These are phyloP conservation scores for Drosophila teissieri DNA, from an alignment of 1,140 invertebrate species.

Conservation along the genomic window DNA sequence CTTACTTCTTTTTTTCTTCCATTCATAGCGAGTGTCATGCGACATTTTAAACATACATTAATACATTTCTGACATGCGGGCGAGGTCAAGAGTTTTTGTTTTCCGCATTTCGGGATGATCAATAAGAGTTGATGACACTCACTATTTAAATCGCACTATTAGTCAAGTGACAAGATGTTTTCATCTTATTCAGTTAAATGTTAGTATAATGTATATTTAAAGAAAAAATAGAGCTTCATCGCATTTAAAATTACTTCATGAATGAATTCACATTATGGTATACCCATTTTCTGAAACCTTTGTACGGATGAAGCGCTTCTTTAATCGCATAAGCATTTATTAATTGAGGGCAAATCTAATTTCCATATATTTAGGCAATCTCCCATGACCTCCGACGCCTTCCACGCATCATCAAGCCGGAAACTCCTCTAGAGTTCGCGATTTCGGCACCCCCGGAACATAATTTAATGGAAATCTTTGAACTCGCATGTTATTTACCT, in stretches of 20 bases:
- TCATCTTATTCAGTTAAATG: not conserved
- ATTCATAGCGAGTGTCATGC: conserved; percentile 22
- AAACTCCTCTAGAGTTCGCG: conserved; percentile 1
- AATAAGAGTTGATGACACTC: not conserved
- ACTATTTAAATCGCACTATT: not conserved
- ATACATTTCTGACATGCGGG: conserved; percentile 37
- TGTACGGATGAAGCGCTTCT: not conserved
- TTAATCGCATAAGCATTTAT: conserved; percentile 19
- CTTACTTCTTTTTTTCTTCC: conserved; percentile 17
- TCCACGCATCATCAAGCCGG: not conserved
- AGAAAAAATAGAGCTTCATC: not conserved
- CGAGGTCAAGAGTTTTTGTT: not conserved
- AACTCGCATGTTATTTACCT: conserved; percentile 53
- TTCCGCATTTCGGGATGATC: not conserved
- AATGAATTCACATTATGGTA: not conserved
- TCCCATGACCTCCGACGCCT: not conserved
- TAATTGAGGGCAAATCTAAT: conserved; percentile 30
- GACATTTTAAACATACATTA: conserved; percentile 41
- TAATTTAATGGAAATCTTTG: conserved; percentile 52
- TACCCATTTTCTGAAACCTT: not conserved
- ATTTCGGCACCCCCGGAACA: conserved; percentile 11
- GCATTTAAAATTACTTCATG: not conserved
- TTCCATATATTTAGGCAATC: conserved; percentile 33
- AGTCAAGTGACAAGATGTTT: not conserved
- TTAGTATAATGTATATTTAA: no score